Evolutionary conservation across 2,888 invertebrate species (phyloP), one percentile per base, ranked within the genome.

Genomic region (Colostygia pectinataria): DNA sequence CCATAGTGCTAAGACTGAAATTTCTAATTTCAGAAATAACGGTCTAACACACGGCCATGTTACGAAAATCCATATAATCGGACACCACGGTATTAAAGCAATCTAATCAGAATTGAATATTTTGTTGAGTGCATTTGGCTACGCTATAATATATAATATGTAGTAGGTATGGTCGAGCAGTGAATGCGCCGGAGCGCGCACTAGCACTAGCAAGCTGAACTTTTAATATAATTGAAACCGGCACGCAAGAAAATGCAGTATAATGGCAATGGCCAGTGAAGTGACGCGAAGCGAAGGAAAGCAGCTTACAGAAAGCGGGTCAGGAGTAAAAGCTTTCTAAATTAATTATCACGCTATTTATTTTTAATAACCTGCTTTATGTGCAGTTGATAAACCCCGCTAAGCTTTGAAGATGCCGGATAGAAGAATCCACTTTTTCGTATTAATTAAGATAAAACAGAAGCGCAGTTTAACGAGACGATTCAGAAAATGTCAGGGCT

Each of bases 271-370:
- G 15, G 18, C 9, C 18, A 18, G 15, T 18, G 36, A 13, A 20
- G 36, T 13, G 24, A 23, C 12, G 34, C 23, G 32, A n/a, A n/a
- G n/a, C n/a, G 8, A 15, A 15, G 31, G 15, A 3, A 12, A 24
- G 33, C 33, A 20, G 33, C 33, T 34, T 20, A 33, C 14, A 18
- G 24, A 24, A 12, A 13, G 36, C 23, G 36, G 23, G 36, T 24
- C 18, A 33, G 4, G 13, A n/a, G n/a, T n/a, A n/a, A n/a, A n/a
- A 24, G 36, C 36, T 24, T 36, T 36, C 36, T 13, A 20, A 36
- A 36, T 23, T 24, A 36, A 36, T 36, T 36, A 36, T 36, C 36
- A 10, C 36, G 36, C 36, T 24, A 36, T 36, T 23, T 36, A 36
- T 24, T 36, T 36, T 36, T 23, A 36, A 36, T 36, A 36, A 36